These are phyloP conservation scores for Noctua janthina DNA, from an alignment of 2,888 invertebrate species.

Conservation along the genomic window DNA sequence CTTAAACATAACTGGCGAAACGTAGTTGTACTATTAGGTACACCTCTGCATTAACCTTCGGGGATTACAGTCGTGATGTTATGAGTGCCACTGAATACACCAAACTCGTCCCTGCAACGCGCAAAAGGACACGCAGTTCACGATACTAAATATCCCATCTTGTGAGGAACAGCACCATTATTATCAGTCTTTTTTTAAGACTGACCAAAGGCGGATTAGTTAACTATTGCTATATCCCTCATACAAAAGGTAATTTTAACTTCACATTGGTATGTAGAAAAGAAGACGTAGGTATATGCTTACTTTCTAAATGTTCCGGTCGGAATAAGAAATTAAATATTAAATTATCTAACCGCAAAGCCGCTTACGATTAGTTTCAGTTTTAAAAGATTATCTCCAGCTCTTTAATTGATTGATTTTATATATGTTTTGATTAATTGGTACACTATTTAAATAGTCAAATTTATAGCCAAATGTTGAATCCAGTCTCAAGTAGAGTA, in stretches of 20 bases:
- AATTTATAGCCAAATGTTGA: slow-evolving; percentile 12
- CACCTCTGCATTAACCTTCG: too few species aligned
- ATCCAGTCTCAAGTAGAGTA: background rate
- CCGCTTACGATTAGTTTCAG: background rate
- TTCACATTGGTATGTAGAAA: background rate
- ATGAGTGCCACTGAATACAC: background rate
- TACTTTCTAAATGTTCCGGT: slow-evolving; percentile 39
- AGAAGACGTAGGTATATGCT: background rate
- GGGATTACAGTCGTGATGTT: background rate
- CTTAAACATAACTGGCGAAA: too few species aligned
- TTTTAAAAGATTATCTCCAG: background rate
- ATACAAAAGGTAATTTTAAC: background rate
- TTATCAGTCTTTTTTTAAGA: background rate
- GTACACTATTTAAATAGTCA: background rate
- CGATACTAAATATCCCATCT: background rate
- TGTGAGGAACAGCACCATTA: background rate
- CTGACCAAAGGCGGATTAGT: background rate
- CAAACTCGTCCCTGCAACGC: background rate
- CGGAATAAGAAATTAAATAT: slow-evolving; percentile 15
- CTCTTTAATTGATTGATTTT: slow-evolving; percentile 1
- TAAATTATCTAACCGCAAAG: background rate
- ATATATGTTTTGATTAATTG: background rate
- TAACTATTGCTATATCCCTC: background rate
- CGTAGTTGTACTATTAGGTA: too few species aligned
- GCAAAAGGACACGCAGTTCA: background rate